phyloP scores from a whole-genome alignment of 2,113 vertebrate species.

The Megaleporinus macrocephalus region DNA sequence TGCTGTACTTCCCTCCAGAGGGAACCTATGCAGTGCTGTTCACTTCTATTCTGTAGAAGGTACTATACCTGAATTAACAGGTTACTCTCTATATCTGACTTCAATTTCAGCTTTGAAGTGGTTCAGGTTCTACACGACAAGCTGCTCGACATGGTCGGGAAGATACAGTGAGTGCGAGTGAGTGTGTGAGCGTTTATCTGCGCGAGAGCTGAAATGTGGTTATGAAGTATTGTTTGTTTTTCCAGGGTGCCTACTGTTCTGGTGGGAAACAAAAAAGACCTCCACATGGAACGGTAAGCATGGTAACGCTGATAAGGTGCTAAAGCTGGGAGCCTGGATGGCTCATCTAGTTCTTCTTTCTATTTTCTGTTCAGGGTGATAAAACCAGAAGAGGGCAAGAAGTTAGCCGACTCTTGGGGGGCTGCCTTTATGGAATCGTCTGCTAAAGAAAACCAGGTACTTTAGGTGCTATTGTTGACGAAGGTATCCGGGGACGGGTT shows the following conservation, averaged over 20 bases:
- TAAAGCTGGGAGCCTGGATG: neutral
- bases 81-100: neutral
- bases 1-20: constrained; percentile 8
- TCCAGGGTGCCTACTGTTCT: constrained; percentile 85
- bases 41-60: neutral
- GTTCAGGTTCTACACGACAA: constrained; percentile 84
- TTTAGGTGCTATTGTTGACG: accelerated
- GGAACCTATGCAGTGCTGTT: neutral
- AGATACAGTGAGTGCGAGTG: constrained; percentile 79
- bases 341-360: too few relatives aligned
- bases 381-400: constrained; percentile 84
- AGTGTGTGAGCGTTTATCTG: constrained; percentile 53
- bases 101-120: constrained; percentile 83
- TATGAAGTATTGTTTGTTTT: constrained; percentile 43
- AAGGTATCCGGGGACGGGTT: too few relatives aligned
- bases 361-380: constrained; percentile 71
- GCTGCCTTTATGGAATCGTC: constrained; percentile 86
- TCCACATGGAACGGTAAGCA: constrained; percentile 83
- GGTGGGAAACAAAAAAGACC: constrained; percentile 88
- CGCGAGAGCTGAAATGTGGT: neutral
- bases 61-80: neutral
- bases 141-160: constrained; percentile 84
- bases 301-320: neutral
- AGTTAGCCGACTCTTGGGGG: constrained; percentile 83
- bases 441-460: constrained; percentile 86